Conservation (phyloP, 2,113 vertebrate species). For the Brachirus orientalis region DNA sequence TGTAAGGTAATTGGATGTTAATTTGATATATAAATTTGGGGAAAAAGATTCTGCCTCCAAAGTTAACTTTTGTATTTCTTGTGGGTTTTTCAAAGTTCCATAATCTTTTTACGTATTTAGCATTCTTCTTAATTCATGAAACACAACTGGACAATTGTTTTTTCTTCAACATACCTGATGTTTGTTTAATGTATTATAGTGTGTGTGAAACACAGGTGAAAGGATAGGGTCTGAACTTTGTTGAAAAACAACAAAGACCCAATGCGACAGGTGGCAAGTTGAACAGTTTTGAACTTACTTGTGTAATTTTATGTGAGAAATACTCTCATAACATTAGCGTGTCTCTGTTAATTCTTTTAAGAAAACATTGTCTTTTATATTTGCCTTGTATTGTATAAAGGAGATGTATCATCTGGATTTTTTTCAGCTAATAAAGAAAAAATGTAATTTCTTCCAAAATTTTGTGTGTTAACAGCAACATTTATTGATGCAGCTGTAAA, state of each 20-base stretch:
- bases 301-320: not conserved
- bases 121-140: not conserved
- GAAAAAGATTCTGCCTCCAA: slow-evolving; percentile 6
- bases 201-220: not conserved
- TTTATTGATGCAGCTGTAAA: not conserved
- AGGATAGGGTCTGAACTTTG: slow-evolving; percentile 11
- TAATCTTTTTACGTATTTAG: not conserved
- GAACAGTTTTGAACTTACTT: not conserved
- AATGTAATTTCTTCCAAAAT: slow-evolving; percentile 3
- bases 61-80: slow-evolving; percentile 18
- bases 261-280: not conserved
- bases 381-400: slow-evolving; percentile 31
- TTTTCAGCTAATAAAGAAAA: slow-evolving; percentile 68
- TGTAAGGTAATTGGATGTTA: slow-evolving; percentile 24
- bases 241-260: not conserved
- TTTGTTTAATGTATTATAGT: not conserved
- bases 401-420: slow-evolving; percentile 38
- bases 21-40: slow-evolving; percentile 22
- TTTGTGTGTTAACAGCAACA: not conserved
- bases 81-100: not conserved
- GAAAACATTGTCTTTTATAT: slow-evolving; percentile 11
- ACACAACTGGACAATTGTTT: not conserved
- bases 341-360: slow-evolving; percentile 12
- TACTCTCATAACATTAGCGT: not conserved
- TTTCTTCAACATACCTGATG: not conserved